These are phyloP conservation scores for Dasyurus viverrinus DNA, from an alignment of 2,113 vertebrate species.

Conservation along the genomic window DNA sequence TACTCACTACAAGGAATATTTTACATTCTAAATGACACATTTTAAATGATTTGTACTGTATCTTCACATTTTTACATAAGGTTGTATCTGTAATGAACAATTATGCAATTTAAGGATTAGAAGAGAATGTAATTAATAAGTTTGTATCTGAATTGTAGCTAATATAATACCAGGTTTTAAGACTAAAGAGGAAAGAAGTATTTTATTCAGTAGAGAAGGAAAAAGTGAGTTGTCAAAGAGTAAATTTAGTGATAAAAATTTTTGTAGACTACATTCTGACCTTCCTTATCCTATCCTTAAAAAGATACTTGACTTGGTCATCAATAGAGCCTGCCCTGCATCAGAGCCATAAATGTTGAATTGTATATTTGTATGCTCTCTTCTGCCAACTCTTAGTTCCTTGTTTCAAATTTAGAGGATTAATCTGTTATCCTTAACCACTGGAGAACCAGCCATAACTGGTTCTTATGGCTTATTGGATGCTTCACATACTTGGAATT, in stretches of 20 bases:
- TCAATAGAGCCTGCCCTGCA: neutral
- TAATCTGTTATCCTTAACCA: neutral
- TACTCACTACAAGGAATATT: conserved; percentile 7
- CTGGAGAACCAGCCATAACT: neutral
- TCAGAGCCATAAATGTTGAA: neutral
- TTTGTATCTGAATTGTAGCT: conserved; percentile 29
- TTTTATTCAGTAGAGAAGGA: neutral
- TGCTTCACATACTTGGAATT: neutral
- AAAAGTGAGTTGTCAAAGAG: neutral
- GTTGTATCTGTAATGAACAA: conserved; percentile 1
- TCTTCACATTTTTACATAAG: conserved; percentile 25
- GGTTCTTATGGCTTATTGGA: too few species aligned
- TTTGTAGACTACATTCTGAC: neutral
- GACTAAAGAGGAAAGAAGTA: neutral
- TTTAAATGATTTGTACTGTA: conserved; percentile 14
- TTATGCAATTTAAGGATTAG: neutral
- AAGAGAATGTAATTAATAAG: conserved; percentile 7
- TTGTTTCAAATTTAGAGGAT: neutral
- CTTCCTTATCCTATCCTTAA: neutral
- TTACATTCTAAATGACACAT: conserved; percentile 10
- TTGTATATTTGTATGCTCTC: neutral
- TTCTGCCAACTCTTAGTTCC: neutral
- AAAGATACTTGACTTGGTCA: neutral
- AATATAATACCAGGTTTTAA: neutral
- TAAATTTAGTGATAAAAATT: neutral